phyloP scores from a whole-genome alignment of 2,113 vertebrate genomes.

The Callionymus lyra region DNA sequence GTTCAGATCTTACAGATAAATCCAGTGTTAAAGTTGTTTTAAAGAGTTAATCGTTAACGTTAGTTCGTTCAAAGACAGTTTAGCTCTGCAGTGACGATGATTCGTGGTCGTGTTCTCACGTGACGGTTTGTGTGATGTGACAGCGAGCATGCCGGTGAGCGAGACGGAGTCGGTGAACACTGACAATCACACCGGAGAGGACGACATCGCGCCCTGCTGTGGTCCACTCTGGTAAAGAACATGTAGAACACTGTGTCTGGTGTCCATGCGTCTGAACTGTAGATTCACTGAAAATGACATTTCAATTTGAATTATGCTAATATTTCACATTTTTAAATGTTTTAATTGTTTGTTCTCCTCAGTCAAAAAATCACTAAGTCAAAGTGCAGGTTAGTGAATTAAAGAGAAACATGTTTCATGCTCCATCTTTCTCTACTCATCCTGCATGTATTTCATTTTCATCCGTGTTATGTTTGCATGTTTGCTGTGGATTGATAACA shows the following conservation, averaged over 20 bases:
- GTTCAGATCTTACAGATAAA: background rate
- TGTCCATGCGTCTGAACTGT: background rate
- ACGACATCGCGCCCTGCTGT: constrained; percentile 75
- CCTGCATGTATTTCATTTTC: background rate
- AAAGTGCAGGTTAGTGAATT: constrained; percentile 90
- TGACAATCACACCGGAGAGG: constrained; percentile 79
- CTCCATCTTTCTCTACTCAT: background rate
- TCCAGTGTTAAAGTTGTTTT: too few species aligned
- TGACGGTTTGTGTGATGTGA: constrained; percentile 20
- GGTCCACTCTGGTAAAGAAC: constrained; percentile 82
- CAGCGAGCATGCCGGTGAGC: constrained; percentile 89
- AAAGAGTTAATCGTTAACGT: too few species aligned
- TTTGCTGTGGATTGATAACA: background rate
- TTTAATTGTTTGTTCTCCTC: constrained; percentile 53
- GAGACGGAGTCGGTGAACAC: constrained; percentile 91
- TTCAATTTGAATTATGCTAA: too few species aligned
- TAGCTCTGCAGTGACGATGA: background rate
- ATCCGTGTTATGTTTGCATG: constrained; percentile 1
- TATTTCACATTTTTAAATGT: constrained; percentile 10
- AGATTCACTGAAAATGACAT: too few species aligned
- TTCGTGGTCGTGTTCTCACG: too few species aligned
- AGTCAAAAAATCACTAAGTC: constrained; percentile 97
- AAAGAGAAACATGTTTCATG: constrained; percentile 5
- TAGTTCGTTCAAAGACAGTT: too few species aligned
- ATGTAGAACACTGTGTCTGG: background rate